Evolutionary conservation across 2,888 invertebrate species (phyloP).

Genomic region (Eristalis pertinax): DNA sequence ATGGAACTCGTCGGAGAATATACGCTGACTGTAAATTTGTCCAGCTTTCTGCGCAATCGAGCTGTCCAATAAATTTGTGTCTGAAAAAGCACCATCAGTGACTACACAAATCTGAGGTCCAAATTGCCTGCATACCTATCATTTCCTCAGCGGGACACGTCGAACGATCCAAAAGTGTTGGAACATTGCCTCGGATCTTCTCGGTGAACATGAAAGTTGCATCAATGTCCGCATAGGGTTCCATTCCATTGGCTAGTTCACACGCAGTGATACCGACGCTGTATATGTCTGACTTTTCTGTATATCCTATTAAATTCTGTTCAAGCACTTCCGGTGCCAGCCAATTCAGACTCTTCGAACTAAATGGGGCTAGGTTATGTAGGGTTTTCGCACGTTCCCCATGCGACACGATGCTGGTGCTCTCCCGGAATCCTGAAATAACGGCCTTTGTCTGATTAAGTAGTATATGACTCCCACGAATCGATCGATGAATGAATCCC

Average conservation of each 20-base stretch:
- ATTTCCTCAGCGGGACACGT: constrained; percentile 84
- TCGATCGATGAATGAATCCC: constrained; percentile 92
- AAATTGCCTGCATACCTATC: constrained; percentile 75
- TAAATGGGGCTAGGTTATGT: constrained; percentile 89
- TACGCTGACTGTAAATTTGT: constrained; percentile 83
- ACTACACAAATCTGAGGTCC: not conserved
- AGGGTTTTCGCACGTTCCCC: constrained; percentile 87
- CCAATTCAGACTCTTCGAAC: constrained; percentile 88
- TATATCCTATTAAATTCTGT: constrained; percentile 94
- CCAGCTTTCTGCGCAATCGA: constrained; percentile 78
- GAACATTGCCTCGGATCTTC: constrained; percentile 89
- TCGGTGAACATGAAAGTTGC: constrained; percentile 95
- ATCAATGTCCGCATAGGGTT: constrained; percentile 92
- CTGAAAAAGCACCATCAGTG: constrained; percentile 13
- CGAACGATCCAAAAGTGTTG: constrained; percentile 88
- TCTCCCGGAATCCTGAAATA: constrained; percentile 90
- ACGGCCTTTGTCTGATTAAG: constrained; percentile 87
- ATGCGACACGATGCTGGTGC: constrained; percentile 87
- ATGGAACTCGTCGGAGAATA: constrained; percentile 90
- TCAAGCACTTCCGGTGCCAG: constrained; percentile 94
- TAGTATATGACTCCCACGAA: constrained; percentile 92
- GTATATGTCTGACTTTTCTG: constrained; percentile 94
- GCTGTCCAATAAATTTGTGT: constrained; percentile 77
- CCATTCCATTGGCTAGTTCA: constrained; percentile 89
- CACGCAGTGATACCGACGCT: constrained; percentile 94